Percentiles rank a stretch among this genome's conserved stretches.
phyloP scores from a whole-genome alignment of 2,113 vertebrate species.

The Scomber japonicus region DNA sequence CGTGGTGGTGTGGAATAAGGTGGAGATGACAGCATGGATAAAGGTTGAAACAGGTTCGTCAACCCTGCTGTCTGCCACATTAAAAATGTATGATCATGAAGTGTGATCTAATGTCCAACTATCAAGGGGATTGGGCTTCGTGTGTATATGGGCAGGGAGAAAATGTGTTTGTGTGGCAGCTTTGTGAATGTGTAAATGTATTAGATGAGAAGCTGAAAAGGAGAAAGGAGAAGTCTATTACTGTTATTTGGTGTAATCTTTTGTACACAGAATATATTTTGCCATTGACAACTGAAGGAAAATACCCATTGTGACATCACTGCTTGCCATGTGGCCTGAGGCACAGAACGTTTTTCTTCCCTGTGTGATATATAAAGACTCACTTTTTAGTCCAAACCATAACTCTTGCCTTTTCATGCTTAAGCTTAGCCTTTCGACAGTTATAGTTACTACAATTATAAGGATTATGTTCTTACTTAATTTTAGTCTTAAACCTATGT shows the following conservation, averaged over 20 bases:
- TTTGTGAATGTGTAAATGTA: neutral
- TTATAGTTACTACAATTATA: too few species aligned
- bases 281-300: neutral
- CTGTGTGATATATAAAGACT: neutral
- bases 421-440: too few species aligned
- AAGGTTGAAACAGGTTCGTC: slow-evolving; percentile 33
- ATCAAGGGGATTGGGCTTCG: neutral
- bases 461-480: too few species aligned
- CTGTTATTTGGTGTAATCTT: neutral
- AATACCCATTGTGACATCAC: neutral
- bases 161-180: slow-evolving; percentile 6
- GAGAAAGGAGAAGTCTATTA: too few species aligned
- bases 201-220: neutral
- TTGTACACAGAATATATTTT: neutral
- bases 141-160: neutral
- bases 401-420: too few species aligned
- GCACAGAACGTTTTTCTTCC: neutral
- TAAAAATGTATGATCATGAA: slow-evolving; percentile 53
- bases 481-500: too few species aligned
- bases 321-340: neutral
- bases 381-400: too few species aligned
- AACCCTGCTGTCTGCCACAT: slow-evolving; percentile 39
- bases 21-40: slow-evolving; percentile 17
- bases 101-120: slow-evolving; percentile 44
- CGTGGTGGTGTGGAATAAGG: neutral